These are phyloP conservation scores for Dryomyza anilis DNA, from an alignment of 2,888 invertebrate genomes.

Conservation along the genomic window DNA sequence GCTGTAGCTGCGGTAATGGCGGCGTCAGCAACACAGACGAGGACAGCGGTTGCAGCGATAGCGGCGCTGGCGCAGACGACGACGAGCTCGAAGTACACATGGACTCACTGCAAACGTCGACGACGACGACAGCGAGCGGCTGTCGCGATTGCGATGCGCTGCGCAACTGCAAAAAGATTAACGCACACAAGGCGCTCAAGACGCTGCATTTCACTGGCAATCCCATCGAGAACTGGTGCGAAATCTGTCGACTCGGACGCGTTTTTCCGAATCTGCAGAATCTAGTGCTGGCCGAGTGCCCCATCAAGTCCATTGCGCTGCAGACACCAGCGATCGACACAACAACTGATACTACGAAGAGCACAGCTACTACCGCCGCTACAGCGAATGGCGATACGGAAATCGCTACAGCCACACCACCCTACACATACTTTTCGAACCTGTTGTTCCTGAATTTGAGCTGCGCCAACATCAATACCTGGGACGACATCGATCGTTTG, in stretches of 20 bases:
- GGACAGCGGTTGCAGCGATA: neutral
- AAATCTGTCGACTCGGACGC: conserved; percentile 81
- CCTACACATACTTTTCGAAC: conserved; percentile 61
- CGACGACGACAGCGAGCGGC: too few species aligned
- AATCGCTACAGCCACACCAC: conserved; percentile 63
- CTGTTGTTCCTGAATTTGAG: conserved; percentile 84
- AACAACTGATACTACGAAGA: neutral
- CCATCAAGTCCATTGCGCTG: conserved; percentile 64
- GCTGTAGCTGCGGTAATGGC: too few species aligned
- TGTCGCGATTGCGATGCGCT: neutral
- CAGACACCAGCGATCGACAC: neutral
- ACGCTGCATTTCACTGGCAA: conserved; percentile 89
- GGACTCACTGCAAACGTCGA: too few species aligned
- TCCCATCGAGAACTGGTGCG: conserved; percentile 81
- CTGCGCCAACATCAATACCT: conserved; percentile 79
- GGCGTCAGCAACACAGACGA: neutral
- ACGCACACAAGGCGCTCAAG: conserved; percentile 71
- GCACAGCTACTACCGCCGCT: conserved; percentile 44
- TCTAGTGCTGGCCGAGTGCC: conserved; percentile 85
- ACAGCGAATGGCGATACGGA: conserved; percentile 65
- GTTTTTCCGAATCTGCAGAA: conserved; percentile 86
- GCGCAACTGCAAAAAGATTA: conserved; percentile 46
- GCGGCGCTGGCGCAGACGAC: neutral
- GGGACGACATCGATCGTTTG: conserved; percentile 89
- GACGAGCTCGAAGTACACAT: neutral